Evolutionary conservation across 23 tunicate species (phyloP).

Genomic region (Halocynthia roretzi): DNA sequence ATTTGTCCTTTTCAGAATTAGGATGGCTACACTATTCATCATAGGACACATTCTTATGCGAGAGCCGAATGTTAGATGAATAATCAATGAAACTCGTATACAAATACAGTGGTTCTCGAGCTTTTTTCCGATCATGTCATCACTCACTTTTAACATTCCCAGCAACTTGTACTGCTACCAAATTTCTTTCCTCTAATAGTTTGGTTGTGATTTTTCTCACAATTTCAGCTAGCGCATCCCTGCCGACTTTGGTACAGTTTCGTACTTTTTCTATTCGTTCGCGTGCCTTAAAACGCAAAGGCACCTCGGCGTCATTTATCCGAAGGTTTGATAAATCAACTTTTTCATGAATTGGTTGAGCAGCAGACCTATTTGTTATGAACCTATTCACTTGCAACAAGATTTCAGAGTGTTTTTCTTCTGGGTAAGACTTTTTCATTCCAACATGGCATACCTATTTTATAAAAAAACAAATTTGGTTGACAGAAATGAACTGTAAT

Average conservation of each 20-base stretch:
- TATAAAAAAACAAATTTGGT: no score
- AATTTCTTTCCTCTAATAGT: constrained; percentile 11
- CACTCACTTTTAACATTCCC: background rate
- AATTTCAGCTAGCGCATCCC: constrained; percentile 27
- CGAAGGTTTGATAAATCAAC: no score
- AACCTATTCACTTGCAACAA: constrained; percentile 25
- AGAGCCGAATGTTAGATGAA: no score
- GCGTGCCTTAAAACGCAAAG: constrained; percentile 39
- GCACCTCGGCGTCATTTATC: no score
- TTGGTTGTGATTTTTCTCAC: constrained; percentile 33
- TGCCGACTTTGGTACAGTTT: constrained; percentile 82
- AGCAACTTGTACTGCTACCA: background rate
- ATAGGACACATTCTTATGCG: no score
- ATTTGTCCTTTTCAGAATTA: no score
- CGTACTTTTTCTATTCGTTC: constrained; percentile 42
- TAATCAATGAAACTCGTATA: no score
- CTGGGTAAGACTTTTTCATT: constrained; percentile 25
- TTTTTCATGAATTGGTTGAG: background rate
- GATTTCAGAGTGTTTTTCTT: constrained; percentile 15
- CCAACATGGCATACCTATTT: constrained; percentile 70
- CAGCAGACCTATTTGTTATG: constrained; percentile 4
- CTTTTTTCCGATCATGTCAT: background rate
- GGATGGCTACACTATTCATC: no score
- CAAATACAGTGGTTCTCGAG: no score
- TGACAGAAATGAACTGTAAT: background rate